Percentiles rank a stretch among this genome's conserved stretches.
phyloP scores from a whole-genome alignment of 2,113 vertebrate genomes.

The Ceuthmochares aereus region DNA sequence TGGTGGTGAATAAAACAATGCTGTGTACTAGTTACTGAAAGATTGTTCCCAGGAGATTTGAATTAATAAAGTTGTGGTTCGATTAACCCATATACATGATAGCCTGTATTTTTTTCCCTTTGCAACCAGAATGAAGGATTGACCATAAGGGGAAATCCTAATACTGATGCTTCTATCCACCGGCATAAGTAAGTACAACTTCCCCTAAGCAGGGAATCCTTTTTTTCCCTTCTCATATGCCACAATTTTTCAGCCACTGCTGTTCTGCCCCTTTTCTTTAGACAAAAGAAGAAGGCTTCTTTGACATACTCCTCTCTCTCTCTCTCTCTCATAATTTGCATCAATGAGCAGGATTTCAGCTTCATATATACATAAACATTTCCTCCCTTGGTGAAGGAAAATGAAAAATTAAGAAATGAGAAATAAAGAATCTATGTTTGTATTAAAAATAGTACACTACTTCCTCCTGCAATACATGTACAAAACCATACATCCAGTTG shows the following conservation, averaged over 20 bases:
- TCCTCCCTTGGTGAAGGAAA: not conserved
- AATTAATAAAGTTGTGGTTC: not conserved
- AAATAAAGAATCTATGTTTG: not conserved
- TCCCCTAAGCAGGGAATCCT: not conserved
- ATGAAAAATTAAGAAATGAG: conserved; percentile 29
- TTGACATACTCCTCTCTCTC: not conserved
- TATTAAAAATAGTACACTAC: not conserved
- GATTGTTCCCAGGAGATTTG: not conserved
- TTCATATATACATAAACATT: not conserved
- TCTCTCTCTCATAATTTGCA: not conserved
- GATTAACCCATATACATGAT: not conserved
- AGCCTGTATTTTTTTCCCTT: not conserved
- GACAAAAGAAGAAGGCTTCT: not conserved
- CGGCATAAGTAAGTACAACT: not conserved
- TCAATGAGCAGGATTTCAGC: not conserved
- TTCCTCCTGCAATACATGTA: not conserved
- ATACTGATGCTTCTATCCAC: not conserved
- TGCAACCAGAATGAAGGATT: not conserved
- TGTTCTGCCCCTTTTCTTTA: not conserved
- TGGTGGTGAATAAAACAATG: not conserved
- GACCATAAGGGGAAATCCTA: not conserved
- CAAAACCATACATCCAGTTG: not conserved
- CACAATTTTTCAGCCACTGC: not conserved
- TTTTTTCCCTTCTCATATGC: not conserved
- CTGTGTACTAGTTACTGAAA: not conserved